phyloP scores from a whole-genome alignment of 2,888 invertebrate species.

The Neoaliturus tenellus region DNA sequence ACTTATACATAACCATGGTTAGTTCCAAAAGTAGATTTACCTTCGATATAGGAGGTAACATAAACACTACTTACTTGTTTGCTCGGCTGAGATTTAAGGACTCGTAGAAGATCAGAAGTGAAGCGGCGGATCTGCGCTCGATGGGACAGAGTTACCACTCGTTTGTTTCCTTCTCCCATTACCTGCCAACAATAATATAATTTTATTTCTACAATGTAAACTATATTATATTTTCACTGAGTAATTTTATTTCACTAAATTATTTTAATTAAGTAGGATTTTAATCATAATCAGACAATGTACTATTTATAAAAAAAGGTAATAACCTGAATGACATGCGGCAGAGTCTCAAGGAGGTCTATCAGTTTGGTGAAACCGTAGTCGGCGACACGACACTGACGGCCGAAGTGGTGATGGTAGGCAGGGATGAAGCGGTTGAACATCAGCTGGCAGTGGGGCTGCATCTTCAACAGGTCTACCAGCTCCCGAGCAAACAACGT shows the following conservation, averaged over 20 bases:
- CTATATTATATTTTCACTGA: constrained; percentile 25
- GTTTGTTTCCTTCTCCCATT: constrained; percentile 92
- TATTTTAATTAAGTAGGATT: too few species aligned
- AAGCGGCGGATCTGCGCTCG: constrained; percentile 93
- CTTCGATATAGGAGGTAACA: too few species aligned
- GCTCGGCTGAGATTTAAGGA: constrained; percentile 88
- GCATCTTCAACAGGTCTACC: constrained; percentile 88
- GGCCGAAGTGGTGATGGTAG: constrained; percentile 97
- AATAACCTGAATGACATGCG: constrained; percentile 86
- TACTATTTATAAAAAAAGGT: neutral
- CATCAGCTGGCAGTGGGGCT: constrained; percentile 88
- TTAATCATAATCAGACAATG: too few species aligned
- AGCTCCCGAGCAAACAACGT: constrained; percentile 91
- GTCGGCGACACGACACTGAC: constrained; percentile 96
- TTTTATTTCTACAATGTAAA: too few species aligned
- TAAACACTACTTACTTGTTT: constrained; percentile 74
- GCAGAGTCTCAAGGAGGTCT: constrained; percentile 92
- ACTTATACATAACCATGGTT: too few species aligned
- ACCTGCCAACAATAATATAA: constrained; percentile 83
- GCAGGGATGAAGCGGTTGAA: constrained; percentile 94
- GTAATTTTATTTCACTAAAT: too few species aligned
- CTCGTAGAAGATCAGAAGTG: constrained; percentile 91
- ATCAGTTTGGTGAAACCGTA: constrained; percentile 97
- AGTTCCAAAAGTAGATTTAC: too few species aligned
- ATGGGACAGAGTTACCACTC: constrained; percentile 92